These are phyloP conservation scores for Ciconia boyciana DNA, from an alignment of 2,113 vertebrate genomes.

Conservation along the genomic window DNA sequence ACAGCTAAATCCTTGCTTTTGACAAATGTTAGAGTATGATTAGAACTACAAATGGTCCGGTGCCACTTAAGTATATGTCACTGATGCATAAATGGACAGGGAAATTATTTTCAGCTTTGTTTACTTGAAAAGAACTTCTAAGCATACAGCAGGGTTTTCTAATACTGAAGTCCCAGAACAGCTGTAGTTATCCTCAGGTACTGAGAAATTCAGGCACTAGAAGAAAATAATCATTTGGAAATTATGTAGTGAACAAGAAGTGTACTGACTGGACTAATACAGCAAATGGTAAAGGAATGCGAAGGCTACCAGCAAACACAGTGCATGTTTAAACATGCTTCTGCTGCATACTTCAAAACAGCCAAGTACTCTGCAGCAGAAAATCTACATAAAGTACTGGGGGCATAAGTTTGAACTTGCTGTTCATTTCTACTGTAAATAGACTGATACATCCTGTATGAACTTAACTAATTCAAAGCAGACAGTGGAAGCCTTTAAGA, in stretches of 20 bases:
- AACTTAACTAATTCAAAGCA: background rate
- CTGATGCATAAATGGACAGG: background rate
- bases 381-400: background rate
- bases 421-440: background rate
- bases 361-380: background rate
- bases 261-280: background rate
- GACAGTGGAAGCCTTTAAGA: background rate
- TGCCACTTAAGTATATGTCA: background rate
- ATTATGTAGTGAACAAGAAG: background rate
- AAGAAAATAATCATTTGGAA: background rate
- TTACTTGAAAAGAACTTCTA: background rate
- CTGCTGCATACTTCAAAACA: background rate
- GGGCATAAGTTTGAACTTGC: constrained; percentile 5
- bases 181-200: background rate
- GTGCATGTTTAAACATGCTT: constrained; percentile 14
- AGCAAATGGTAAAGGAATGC: background rate
- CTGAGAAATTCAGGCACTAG: background rate
- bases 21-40: background rate
- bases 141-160: background rate
- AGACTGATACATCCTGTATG: background rate
- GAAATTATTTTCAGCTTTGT: background rate
- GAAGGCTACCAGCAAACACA: background rate
- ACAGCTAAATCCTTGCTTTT: background rate
- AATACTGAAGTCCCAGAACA: background rate
- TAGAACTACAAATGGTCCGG: background rate